Evolutionary conservation across 2,888 invertebrate genomes (phyloP), one percentile per base, ranked within the genome.

Genomic region (Chrysotoxum bicinctum): DNA sequence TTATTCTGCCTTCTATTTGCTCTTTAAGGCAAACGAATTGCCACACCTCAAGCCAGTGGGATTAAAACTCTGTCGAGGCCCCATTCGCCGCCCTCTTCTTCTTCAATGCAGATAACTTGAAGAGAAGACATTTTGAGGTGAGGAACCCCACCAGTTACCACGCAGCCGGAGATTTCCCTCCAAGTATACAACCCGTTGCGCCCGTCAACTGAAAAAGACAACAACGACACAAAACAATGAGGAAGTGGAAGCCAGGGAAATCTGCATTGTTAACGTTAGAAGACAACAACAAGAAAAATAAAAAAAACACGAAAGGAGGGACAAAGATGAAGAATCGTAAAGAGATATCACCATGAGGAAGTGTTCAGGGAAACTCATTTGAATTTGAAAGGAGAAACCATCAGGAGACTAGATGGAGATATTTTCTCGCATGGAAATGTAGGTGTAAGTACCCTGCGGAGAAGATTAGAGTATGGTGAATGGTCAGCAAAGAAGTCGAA

Each of bases 21-120:
- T 75, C 79, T 75, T 54, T 60, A 64, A 84, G 75, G 80, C 80
- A 84, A 84, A 84, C 80, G 84, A 84, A 80, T 80, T 76, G 75
- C 84, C 84, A 84, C 84, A 84, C 84, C 80, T 84, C 84, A 60
- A 80, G 80, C 70, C 60, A 80, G 84, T 84, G 84, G 84, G 84
- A 84, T 80, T 84, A 80, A 80, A 70, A 70, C 70, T 80, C 60
- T 70, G 68, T 48, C 56, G 43, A 52, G 54, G 62, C 35, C 16
- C 56, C 2, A 16, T 8, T 60, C 78, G 78, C 26, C 26, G 4
- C 26, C 26, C 26, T 4, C 6, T 26, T 26, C 84, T 70, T 84
- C 83, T 79, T 56, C 60, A 78, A 74, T 78, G 12, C n/a, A 26
- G 1, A 23, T n/a, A 74, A 50, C 35, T 26, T 30, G 43, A 37